Evolutionary conservation across 1,140 invertebrate species (phyloP).

Genomic region (Hyles euphorbiae): DNA sequence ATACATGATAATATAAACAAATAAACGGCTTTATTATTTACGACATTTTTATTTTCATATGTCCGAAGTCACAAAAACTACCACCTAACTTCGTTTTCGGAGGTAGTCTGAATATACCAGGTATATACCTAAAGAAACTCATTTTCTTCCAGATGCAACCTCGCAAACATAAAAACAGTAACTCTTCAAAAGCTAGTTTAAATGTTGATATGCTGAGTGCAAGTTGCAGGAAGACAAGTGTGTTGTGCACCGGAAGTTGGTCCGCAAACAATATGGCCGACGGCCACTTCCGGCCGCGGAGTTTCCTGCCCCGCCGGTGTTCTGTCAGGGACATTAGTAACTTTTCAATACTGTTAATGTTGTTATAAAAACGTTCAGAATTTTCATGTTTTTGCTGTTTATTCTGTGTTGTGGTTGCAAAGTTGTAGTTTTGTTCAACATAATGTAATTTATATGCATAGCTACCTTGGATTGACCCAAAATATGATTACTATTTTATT

Average conservation of each 20-base stretch:
- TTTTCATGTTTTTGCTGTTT: not conserved
- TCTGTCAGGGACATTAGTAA: slow-evolving; percentile 26
- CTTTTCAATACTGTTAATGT: slow-evolving; percentile 22
- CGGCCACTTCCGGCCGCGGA: slow-evolving; percentile 47
- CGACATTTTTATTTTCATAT: too few species aligned
- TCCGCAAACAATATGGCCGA: slow-evolving; percentile 59
- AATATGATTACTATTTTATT: too few species aligned
- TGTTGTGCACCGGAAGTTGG: slow-evolving; percentile 41
- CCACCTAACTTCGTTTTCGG: too few species aligned
- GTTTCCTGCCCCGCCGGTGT: slow-evolving; percentile 26
- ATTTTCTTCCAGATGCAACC: too few species aligned
- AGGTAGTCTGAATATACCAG: too few species aligned
- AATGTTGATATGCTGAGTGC: slow-evolving; percentile 36
- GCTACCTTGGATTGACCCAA: too few species aligned
- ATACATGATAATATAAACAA: too few species aligned
- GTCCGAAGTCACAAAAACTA: too few species aligned
- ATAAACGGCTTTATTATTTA: too few species aligned
- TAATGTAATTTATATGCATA: too few species aligned
- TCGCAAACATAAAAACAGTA: not conserved
- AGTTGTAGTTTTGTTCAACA: not conserved
- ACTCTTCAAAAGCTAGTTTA: slow-evolving; percentile 26
- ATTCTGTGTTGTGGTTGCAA: not conserved
- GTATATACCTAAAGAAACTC: too few species aligned
- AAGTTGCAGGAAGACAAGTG: slow-evolving; percentile 41
- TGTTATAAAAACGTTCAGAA: slow-evolving; percentile 7